phyloP scores from a whole-genome alignment of 2,888 invertebrate species.

The Aspidiotus rigidus region DNA sequence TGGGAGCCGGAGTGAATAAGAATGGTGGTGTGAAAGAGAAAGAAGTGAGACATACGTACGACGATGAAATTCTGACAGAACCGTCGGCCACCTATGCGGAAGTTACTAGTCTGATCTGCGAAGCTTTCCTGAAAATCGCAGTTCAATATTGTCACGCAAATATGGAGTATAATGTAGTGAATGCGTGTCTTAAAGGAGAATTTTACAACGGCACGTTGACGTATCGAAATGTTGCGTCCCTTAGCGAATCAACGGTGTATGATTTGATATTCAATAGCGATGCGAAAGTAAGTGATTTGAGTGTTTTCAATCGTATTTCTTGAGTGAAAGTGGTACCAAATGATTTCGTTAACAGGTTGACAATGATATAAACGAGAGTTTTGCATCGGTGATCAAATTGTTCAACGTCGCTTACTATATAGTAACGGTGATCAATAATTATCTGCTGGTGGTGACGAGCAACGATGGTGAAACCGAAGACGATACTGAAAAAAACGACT shows the following conservation, averaged over 20 bases:
- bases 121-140: constrained; percentile 27
- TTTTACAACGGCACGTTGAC: constrained; percentile 23
- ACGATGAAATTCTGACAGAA: constrained; percentile 20
- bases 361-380: constrained; percentile 25
- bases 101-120: constrained; percentile 25
- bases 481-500: not conserved
- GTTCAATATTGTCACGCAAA: constrained; percentile 30
- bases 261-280: constrained; percentile 17
- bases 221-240: not conserved
- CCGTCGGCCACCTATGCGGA: constrained; percentile 23
- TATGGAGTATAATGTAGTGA: constrained; percentile 22
- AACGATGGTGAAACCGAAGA: constrained; percentile 12
- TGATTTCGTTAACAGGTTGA: constrained; percentile 13
- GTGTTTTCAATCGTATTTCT: not conserved
- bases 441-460: constrained; percentile 8
- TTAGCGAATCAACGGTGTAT: not conserved
- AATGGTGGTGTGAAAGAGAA: not conserved
- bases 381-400: constrained; percentile 21
- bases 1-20: constrained; percentile 8
- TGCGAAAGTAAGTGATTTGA: not conserved
- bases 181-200: constrained; percentile 25
- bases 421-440: constrained; percentile 28
- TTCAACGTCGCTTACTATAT: constrained; percentile 27
- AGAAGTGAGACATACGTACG: constrained; percentile 16
- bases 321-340: not conserved